Evolutionary conservation across 2,113 vertebrate genomes (phyloP).

Genomic region (Onychostruthus taczanowskii): DNA sequence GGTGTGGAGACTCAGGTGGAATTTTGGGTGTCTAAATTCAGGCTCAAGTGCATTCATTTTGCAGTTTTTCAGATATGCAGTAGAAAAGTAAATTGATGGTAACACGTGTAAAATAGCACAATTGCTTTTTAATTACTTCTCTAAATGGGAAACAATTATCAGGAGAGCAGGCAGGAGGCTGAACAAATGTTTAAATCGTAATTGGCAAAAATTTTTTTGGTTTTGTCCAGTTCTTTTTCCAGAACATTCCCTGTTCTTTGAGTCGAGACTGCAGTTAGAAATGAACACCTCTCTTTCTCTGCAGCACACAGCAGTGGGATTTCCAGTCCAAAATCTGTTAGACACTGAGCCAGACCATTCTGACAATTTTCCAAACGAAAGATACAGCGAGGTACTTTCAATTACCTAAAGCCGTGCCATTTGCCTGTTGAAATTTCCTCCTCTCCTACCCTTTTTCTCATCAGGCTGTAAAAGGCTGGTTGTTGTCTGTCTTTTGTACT

Average conservation of each 20-base stretch:
- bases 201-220: not conserved
- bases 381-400: not conserved
- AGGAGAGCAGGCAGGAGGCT: not conserved
- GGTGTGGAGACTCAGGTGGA: not conserved
- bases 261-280: not conserved
- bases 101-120: not conserved
- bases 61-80: not conserved
- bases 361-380: not conserved
- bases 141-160: conserved; percentile 33
- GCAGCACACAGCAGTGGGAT: not conserved
- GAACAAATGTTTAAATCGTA: conserved; percentile 20
- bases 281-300: not conserved
- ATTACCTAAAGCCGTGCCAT: not conserved
- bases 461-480: not conserved
- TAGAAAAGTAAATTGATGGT: not conserved
- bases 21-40: not conserved
- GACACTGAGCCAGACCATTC: not conserved
- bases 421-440: not conserved
- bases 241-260: not conserved
- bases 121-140: conserved; percentile 58
- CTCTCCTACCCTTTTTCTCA: not conserved
- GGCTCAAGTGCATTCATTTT: conserved; percentile 5
- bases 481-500: not conserved
- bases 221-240: not conserved
- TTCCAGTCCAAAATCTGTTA: not conserved